A percentile compares a stretch with the other conserved stretches of the same genome.
Evolutionary conservation across 37 sponge, comb jelly and placozoan genomes (phyloP).

Genomic region (Theonella swinhoei): DNA sequence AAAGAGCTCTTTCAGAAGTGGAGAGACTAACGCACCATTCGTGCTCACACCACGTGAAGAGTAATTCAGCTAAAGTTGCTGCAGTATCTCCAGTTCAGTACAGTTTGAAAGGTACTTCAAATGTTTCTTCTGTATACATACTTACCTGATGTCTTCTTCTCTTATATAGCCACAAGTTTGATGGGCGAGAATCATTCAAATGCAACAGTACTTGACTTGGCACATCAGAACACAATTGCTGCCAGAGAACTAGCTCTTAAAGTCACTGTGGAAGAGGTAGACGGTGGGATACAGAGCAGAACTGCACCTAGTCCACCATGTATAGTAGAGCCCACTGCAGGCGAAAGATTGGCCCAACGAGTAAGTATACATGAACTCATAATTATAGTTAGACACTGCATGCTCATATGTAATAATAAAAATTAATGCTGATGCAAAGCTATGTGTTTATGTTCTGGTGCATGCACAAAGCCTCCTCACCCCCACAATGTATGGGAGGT

Average conservation of each 20-base stretch:
- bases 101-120: neutral
- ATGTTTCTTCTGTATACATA: neutral
- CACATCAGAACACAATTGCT: neutral
- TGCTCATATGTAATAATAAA: neutral
- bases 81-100: constrained; percentile 18
- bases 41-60: neutral
- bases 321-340: constrained; percentile 17
- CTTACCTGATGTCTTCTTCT: neutral
- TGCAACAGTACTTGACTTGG: constrained; percentile 24
- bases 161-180: neutral
- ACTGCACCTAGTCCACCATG: neutral
- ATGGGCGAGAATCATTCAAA: neutral
- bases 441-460: too few species aligned
- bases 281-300: neutral
- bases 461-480: too few species aligned
- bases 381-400: too few species aligned
- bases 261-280: neutral
- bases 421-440: too few species aligned
- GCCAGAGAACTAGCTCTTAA: neutral
- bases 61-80: neutral
- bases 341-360: constrained; percentile 39
- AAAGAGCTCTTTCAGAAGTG: neutral
- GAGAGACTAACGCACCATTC: neutral
- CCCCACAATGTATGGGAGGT: too few species aligned
- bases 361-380: constrained; percentile 3